Evolutionary conservation across 35 echinoderm and acorn worm genomes (phyloP).

Genomic region (Chiridota heheva): DNA sequence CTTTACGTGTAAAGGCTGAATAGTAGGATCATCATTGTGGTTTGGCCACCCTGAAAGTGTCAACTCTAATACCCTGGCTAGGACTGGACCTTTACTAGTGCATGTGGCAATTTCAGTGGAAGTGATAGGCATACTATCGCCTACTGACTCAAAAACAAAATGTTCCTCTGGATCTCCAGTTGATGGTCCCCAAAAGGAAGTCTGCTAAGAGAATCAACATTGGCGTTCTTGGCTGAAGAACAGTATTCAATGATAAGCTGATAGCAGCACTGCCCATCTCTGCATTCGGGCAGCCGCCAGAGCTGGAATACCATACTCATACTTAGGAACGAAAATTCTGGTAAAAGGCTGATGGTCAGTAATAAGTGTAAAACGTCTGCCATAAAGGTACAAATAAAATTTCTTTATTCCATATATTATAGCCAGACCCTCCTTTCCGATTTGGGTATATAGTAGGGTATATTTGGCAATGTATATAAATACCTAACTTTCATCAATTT

Average conservation of each 20-base stretch:
- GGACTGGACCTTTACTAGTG: not conserved
- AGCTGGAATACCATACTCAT: too few relatives aligned
- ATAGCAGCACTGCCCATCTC: too few relatives aligned
- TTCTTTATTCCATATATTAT: too few relatives aligned
- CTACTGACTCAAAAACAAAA: constrained; percentile 38
- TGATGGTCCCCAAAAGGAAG: not conserved
- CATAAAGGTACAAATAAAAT: too few relatives aligned
- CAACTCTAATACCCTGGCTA: constrained; percentile 4
- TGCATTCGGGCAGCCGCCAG: too few relatives aligned
- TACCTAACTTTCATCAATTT: too few relatives aligned
- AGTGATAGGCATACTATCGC: not conserved
- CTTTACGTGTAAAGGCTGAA: constrained; percentile 29
- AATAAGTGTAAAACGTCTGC: too few relatives aligned
- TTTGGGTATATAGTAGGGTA: too few relatives aligned
- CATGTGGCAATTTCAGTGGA: constrained; percentile 9
- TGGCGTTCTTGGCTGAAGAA: not conserved
- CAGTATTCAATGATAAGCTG: constrained; percentile 16
- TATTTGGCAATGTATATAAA: too few relatives aligned
- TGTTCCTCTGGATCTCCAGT: constrained; percentile 28
- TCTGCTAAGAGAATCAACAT: constrained; percentile 48
- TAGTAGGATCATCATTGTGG: not conserved
- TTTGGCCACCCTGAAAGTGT: constrained; percentile 24
- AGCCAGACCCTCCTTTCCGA: too few relatives aligned
- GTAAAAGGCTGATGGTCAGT: too few relatives aligned
- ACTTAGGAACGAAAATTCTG: too few relatives aligned